Percentiles rank a stretch among this genome's conserved stretches.
Conservation (phyloP, 2,888 invertebrate species). For the Tetragonula carbonaria region DNA sequence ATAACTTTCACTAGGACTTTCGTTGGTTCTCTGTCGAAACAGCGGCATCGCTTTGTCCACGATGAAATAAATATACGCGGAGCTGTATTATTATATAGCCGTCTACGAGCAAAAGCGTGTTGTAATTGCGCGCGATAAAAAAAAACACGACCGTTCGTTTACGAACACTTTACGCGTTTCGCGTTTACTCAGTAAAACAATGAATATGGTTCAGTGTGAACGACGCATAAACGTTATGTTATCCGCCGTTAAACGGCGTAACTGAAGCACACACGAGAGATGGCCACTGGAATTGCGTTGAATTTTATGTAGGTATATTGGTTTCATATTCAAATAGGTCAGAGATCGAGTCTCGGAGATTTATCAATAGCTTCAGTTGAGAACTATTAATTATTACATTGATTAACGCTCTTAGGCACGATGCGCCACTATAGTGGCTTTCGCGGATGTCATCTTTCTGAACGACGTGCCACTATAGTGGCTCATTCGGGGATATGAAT, state of each 20-base stretch:
- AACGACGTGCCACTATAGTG: too few species aligned
- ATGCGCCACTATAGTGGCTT: too few species aligned
- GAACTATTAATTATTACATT: neutral
- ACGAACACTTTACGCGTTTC: neutral
- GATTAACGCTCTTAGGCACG: too few species aligned
- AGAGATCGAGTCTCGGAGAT: neutral
- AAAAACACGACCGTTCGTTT: slow-evolving; percentile 6
- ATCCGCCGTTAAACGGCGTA: too few species aligned
- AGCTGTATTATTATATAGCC: slow-evolving; percentile 22
- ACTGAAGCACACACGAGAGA: too few species aligned
- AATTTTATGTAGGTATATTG: neutral
- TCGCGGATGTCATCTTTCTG: too few species aligned
- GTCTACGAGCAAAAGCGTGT: slow-evolving; percentile 45
- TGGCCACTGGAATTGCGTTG: neutral
- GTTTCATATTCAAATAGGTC: neutral
- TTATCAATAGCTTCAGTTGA: neutral
- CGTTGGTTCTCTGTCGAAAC: slow-evolving; percentile 60
- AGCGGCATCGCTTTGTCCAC: slow-evolving; percentile 29
- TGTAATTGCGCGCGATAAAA: slow-evolving; percentile 42
- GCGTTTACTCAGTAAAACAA: slow-evolving; percentile 6
- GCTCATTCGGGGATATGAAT: too few species aligned
- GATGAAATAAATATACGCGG: slow-evolving; percentile 44
- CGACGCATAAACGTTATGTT: slow-evolving; percentile 6
- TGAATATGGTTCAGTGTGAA: slow-evolving; percentile 8
- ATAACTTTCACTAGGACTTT: slow-evolving; percentile 69